These are phyloP conservation scores for Rotaria macrura DNA, from an alignment of 2,888 invertebrate species.

Conservation along the genomic window DNA sequence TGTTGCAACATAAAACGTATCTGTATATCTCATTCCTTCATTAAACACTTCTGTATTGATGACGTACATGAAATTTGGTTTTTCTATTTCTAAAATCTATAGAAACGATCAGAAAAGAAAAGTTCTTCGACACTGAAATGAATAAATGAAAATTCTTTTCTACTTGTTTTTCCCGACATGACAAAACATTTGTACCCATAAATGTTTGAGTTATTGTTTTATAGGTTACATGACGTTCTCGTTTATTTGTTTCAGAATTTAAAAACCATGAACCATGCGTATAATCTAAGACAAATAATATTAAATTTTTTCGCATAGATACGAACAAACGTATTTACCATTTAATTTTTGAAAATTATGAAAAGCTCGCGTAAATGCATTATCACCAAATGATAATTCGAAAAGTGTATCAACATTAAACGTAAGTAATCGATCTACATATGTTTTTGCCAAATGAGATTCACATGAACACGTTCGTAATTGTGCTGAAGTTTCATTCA, in stretches of 20 bases:
- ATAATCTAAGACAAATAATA: not conserved
- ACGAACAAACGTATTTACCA: too few species aligned
- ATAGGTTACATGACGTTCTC: not conserved
- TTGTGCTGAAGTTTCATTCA: not conserved
- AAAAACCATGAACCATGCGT: not conserved
- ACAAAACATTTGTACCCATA: not conserved
- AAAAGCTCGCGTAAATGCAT: not conserved
- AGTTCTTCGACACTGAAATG: too few species aligned
- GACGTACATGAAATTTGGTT: not conserved
- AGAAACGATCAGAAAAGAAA: not conserved
- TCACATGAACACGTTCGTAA: not conserved
- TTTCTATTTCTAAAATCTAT: not conserved
- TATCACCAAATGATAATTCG: not conserved
- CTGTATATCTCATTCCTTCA: constrained; percentile 6
- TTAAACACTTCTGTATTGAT: not conserved
- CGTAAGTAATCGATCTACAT: not conserved
- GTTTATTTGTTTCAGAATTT: not conserved
- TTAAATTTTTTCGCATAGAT: too few species aligned
- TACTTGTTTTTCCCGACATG: not conserved
- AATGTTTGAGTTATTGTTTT: not conserved
- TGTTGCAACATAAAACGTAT: not conserved
- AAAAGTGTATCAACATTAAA: constrained; percentile 1
- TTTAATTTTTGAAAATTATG: not conserved
- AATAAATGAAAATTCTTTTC: too few species aligned
- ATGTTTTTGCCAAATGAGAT: not conserved